Base-by-base conservation (phyloP, 2,888 invertebrate species). In the Automeris io region DNA sequence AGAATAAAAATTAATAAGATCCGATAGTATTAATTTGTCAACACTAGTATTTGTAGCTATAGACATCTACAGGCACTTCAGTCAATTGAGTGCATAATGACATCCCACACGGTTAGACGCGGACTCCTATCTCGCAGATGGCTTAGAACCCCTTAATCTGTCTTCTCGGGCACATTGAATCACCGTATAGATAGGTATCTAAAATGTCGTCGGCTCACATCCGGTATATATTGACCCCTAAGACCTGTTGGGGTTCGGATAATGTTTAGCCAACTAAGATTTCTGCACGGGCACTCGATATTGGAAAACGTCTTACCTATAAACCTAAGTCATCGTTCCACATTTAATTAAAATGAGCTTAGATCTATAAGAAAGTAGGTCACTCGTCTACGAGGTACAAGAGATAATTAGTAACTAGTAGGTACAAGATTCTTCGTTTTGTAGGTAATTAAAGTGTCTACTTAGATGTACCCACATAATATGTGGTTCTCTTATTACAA, bases 41-140 rank as follows among this genome's bases (percentile, higher is more conserved):
- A 29, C 25, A 34, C 23, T 34, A 22, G 21, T 34, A 22, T 34
- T 23, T 34, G 6, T 12, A 5, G 8, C 19, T 19, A 3, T 22
- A 21, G 13, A 11, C 16, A 18, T 12, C n/a, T 21, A 31, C 12
- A 44, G 35, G 37, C 35, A 35, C 42, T 45, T 42, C 49, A 55
- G 47, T 49, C 55, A 61, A 54, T 61, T 57, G 54, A 51, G 46
- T 56, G 47, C 43, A 45, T 41, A 51, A 51, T 46, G 41, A 44
- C 41, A 47, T 42, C 42, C 42, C 49, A 45, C 53, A 51, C 41
- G 46, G 51, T 49, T 51, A 53, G 48, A 50, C 51, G 52, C 40
- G 53, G 49, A 49, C 47, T 53, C 52, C 47, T 54, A 49, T 57
- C 54, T 49, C 41, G 19, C 51, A 54, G 53, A 61, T 57, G 57